These are phyloP conservation scores for Latrodectus geometricus DNA, from an alignment of 1,140 invertebrate genomes.

Conservation along the genomic window DNA sequence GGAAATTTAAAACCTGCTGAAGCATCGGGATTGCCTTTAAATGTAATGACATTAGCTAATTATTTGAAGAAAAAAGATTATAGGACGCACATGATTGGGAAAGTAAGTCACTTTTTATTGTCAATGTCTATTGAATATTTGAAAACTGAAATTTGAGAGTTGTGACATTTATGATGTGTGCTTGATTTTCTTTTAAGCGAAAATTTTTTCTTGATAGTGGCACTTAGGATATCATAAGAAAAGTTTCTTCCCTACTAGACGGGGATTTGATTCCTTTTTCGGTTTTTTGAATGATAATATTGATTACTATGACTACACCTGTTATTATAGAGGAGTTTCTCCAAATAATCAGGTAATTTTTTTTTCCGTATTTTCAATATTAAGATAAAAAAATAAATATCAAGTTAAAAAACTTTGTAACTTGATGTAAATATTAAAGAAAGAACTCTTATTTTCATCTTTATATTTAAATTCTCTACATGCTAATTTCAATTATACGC, in stretches of 20 bases:
- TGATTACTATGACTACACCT: slow-evolving; percentile 77
- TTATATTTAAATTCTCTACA: background rate
- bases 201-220: slow-evolving; percentile 72
- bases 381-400: too few relatives aligned
- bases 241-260: slow-evolving; percentile 80
- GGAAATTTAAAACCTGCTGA: slow-evolving; percentile 79
- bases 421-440: background rate
- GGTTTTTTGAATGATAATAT: slow-evolving; percentile 85
- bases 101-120: slow-evolving; percentile 67
- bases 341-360: slow-evolving; percentile 12
- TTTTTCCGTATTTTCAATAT: background rate
- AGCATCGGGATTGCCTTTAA: slow-evolving; percentile 79
- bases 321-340: slow-evolving; percentile 25
- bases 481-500: background rate
- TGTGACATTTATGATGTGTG: too few relatives aligned
- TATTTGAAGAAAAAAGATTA: slow-evolving; percentile 83
- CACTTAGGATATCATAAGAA: slow-evolving; percentile 80
- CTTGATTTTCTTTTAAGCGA: too few relatives aligned
- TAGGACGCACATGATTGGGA: slow-evolving; percentile 85
- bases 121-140: too few relatives aligned
- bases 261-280: slow-evolving; percentile 87
- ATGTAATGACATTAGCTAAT: slow-evolving; percentile 80
- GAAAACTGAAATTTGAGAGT: too few relatives aligned
- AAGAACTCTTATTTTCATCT: background rate
- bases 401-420: too few relatives aligned